These are phyloP conservation scores for Julus scandinavius DNA, from an alignment of 2,888 invertebrate genomes.

Conservation along the genomic window DNA sequence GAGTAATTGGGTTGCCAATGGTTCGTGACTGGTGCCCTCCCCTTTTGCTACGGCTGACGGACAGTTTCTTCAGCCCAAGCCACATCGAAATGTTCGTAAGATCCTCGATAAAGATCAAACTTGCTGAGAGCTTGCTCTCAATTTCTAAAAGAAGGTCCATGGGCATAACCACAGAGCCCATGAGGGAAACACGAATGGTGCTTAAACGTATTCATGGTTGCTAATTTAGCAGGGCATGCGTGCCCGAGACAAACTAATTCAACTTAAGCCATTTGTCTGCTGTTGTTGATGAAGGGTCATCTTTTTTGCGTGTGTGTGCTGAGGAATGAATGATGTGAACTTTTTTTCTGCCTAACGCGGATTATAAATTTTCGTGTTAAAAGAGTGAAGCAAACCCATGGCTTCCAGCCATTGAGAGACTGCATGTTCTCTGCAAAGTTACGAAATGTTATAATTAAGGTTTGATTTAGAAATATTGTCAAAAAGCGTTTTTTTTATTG, in stretches of 20 bases:
- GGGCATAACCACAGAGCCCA: not conserved
- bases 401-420: not conserved
- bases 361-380: conserved; percentile 25
- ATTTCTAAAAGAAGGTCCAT: not conserved
- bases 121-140: conserved; percentile 24
- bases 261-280: conserved; percentile 7
- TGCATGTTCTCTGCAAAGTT: not conserved
- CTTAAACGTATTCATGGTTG: conserved; percentile 29
- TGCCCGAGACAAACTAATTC: conserved; percentile 7
- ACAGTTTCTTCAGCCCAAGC: not conserved
- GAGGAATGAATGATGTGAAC: not conserved
- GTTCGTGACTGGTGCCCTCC: conserved; percentile 42
- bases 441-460: conserved; percentile 20
- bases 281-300: conserved; percentile 39
- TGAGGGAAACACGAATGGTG: conserved; percentile 3
- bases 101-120: conserved; percentile 8
- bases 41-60: conserved; percentile 16
- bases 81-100: conserved; percentile 18
- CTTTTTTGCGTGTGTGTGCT: not conserved
- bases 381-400: not conserved
- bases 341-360: not conserved
- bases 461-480: conserved; percentile 42
- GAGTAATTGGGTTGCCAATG: conserved; percentile 42
- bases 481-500: not conserved
- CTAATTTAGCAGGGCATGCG: conserved; percentile 12